Conservation (phyloP, 2,888 invertebrate genomes). For the Frankliniella intonsa region DNA sequence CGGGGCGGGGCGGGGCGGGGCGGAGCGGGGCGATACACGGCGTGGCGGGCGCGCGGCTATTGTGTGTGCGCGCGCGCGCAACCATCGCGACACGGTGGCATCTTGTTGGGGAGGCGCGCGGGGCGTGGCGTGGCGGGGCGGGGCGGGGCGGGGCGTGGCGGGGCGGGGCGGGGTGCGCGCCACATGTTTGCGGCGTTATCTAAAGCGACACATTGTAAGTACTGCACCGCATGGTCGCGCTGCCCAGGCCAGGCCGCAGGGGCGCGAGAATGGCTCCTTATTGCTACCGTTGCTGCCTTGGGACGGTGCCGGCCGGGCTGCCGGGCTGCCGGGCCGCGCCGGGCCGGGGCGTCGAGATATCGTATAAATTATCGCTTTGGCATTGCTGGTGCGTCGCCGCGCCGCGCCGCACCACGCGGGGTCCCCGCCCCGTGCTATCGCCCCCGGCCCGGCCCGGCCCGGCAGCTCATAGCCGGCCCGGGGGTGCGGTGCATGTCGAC, state of each 20-base stretch:
- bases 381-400: not conserved
- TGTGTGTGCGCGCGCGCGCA: too few relatives aligned
- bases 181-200: not conserved
- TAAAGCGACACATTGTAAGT: conserved; percentile 25
- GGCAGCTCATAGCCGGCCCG: too few relatives aligned
- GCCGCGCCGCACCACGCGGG: not conserved
- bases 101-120: not conserved
- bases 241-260: not conserved
- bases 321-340: not conserved
- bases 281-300: too few relatives aligned
- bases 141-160: not conserved
- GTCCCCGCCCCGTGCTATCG: too few relatives aligned
- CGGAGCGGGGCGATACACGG: not conserved
- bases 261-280: too few relatives aligned
- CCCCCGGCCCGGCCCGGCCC: too few relatives aligned
- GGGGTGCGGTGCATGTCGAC: not conserved
- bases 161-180: not conserved
- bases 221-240: not conserved
- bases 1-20: not conserved
- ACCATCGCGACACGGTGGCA: too few relatives aligned
- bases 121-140: not conserved
- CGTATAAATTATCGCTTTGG: conserved; percentile 24
- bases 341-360: not conserved
- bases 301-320: too few relatives aligned
- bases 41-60: not conserved